phyloP scores from a whole-genome alignment of 1,140 invertebrate species.

The Lineus longissimus region DNA sequence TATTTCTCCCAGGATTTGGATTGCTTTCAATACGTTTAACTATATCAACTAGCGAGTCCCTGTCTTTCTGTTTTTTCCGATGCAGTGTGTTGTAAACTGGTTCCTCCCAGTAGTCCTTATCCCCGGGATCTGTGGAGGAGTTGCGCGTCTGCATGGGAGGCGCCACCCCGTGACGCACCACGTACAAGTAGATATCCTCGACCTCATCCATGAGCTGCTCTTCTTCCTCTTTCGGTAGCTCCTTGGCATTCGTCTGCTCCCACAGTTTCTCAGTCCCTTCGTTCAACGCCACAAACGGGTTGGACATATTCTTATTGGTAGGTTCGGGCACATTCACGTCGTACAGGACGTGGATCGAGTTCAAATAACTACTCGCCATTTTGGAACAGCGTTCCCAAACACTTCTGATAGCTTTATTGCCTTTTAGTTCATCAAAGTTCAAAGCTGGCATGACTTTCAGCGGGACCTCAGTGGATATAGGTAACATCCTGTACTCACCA shows the following conservation, averaged over 20 bases:
- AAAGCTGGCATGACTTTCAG: conserved; percentile 78
- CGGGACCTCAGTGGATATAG: conserved; percentile 78
- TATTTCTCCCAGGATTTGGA: background rate
- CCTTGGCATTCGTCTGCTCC: background rate
- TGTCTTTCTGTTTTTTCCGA: conserved; percentile 6
- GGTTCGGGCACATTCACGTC: conserved; percentile 54
- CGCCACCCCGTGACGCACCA: conserved; percentile 78
- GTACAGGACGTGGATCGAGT: conserved; percentile 64
- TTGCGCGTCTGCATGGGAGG: conserved; percentile 66
- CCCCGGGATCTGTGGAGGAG: conserved; percentile 41
- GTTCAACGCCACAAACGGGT: background rate
- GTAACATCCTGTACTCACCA: conserved; percentile 68
- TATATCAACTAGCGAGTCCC: background rate
- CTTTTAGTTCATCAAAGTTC: conserved; percentile 76
- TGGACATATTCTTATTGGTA: background rate
- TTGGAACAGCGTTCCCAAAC: conserved; percentile 75
- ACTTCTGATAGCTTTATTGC: conserved; percentile 74
- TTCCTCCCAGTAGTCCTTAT: conserved; percentile 49
- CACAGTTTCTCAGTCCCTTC: background rate
- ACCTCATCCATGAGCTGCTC: conserved; percentile 83
- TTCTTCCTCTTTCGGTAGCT: conserved; percentile 38
- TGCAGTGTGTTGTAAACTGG: conserved; percentile 45
- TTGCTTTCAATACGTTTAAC: background rate
- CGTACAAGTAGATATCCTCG: conserved; percentile 94
- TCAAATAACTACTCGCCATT: conserved; percentile 75